Evolutionary conservation across 2,797 vertebrate species (phyloP).

Genomic region (Chelon auratus): DNA sequence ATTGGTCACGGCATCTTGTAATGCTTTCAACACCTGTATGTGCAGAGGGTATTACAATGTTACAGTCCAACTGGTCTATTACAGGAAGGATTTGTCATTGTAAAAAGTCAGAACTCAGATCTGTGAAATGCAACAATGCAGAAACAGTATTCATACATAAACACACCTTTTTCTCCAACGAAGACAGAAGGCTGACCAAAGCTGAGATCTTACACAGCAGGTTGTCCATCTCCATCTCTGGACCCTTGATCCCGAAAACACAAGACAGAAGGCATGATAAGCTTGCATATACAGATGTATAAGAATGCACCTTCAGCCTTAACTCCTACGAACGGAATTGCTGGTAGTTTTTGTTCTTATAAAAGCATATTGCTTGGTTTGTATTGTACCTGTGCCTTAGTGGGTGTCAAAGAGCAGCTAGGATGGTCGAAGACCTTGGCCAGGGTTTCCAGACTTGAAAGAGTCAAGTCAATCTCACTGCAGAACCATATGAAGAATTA

Average conservation of each 20-base stretch:
- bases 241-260: constrained; percentile 65
- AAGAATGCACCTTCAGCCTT: background rate
- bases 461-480: constrained; percentile 88
- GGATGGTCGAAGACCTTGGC: constrained; percentile 88
- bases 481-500: too few relatives aligned
- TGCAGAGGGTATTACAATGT: constrained; percentile 12
- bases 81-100: background rate
- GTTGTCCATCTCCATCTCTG: constrained; percentile 85
- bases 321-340: background rate
- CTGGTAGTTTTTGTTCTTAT: background rate
- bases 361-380: background rate
- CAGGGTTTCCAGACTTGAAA: constrained; percentile 87
- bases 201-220: constrained; percentile 87
- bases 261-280: constrained; percentile 6
- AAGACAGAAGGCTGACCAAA: constrained; percentile 88
- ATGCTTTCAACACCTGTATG: constrained; percentile 83
- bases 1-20: constrained; percentile 86
- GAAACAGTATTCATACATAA: background rate
- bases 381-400: constrained; percentile 80
- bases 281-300: background rate
- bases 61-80: background rate
- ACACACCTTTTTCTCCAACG: constrained; percentile 88
- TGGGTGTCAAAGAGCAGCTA: constrained; percentile 70
- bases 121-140: background rate
- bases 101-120: background rate